Conservation (phyloP, 2,113 vertebrate species). For the Prolemur simus region DNA sequence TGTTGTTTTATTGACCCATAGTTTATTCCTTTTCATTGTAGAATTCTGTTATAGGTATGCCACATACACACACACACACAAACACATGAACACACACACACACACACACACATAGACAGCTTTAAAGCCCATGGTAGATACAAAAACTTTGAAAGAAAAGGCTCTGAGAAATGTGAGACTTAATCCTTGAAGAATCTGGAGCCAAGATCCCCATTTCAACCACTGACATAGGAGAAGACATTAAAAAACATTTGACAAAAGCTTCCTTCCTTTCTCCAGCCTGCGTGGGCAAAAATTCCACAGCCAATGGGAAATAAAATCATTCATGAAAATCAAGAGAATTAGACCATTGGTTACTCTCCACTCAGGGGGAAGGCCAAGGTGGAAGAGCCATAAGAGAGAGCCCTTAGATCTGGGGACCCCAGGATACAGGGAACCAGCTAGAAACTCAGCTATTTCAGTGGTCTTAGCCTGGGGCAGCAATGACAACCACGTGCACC, state of each 20-base stretch:
- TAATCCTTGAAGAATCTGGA: neutral
- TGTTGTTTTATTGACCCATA: no score
- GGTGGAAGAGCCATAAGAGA: neutral
- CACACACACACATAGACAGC: neutral
- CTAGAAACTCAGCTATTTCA: no score
- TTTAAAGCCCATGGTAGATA: neutral
- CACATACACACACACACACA: neutral
- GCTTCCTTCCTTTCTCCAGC: neutral
- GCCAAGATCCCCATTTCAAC: neutral
- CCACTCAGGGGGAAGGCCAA: neutral
- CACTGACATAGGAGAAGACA: neutral
- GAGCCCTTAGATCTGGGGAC: accelerated
- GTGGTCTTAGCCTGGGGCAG: neutral
- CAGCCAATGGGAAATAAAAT: neutral
- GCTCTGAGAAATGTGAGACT: neutral
- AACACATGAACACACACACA: no score
- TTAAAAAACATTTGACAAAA: neutral
- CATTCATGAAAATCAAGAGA: neutral
- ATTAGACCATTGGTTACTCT: neutral
- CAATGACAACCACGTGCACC: neutral
- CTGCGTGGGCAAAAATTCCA: neutral
- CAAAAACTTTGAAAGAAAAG: neutral
- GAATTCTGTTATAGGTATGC: neutral
- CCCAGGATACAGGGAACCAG: neutral
- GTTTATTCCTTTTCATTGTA: neutral